Evolutionary conservation across 2,113 vertebrate genomes (phyloP).

Genomic region (Platanista minor): DNA sequence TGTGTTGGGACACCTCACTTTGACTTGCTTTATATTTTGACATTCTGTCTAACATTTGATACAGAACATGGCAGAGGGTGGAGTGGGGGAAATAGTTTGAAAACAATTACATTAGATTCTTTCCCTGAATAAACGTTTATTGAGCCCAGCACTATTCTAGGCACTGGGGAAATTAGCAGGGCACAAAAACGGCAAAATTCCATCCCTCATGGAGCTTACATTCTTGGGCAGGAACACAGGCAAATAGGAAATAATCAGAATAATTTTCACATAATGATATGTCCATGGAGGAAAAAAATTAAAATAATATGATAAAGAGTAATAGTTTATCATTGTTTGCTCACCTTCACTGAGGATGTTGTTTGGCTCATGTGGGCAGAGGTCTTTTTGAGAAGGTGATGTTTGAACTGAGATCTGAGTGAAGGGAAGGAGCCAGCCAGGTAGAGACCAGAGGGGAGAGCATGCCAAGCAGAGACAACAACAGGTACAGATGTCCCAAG

Average conservation of each 20-base stretch:
- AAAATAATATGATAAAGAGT: neutral
- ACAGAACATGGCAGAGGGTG: neutral
- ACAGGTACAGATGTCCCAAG: neutral
- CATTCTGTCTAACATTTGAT: neutral
- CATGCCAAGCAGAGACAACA: neutral
- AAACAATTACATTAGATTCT: neutral
- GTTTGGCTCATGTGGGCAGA: neutral
- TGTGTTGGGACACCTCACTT: neutral
- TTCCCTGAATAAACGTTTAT: neutral
- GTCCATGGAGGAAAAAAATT: neutral
- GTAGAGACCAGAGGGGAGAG: neutral
- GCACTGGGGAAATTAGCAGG: neutral
- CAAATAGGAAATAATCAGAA: neutral
- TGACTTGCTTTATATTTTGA: neutral
- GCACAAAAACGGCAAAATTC: neutral
- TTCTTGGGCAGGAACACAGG: neutral
- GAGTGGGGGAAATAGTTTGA: neutral
- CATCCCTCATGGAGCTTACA: neutral
- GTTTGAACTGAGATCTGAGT: neutral
- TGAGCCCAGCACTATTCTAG: neutral
- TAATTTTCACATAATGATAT: neutral
- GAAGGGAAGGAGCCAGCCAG: neutral
- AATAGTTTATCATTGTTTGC: neutral
- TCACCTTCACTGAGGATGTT: neutral
- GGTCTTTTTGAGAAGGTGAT: neutral